Evolutionary conservation across 2,797 vertebrate genomes (phyloP).

Genomic region (Alosa sapidissima): DNA sequence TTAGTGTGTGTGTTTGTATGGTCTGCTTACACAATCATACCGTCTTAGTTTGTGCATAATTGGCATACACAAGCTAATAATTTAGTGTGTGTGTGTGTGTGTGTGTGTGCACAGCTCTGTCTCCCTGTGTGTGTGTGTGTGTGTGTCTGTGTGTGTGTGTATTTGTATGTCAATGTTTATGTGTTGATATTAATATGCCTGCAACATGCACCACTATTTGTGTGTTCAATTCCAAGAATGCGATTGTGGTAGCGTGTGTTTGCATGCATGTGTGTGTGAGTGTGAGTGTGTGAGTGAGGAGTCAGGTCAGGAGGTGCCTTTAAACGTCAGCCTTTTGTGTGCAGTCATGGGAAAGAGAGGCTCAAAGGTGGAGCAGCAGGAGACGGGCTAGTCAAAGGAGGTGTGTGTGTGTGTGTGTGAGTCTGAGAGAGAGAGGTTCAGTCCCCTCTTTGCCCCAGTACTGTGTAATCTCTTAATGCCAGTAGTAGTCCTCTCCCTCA

Average conservation of each 20-base stretch:
- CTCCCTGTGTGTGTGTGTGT: not conserved
- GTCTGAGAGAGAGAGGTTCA: conserved; percentile 46
- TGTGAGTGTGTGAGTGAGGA: conserved; percentile 53
- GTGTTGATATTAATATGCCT: not conserved
- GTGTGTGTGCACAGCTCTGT: conserved; percentile 50
- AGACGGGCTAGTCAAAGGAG: conserved; percentile 51
- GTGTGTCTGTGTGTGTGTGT: not conserved
- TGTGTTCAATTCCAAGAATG: not conserved
- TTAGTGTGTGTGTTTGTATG: not conserved
- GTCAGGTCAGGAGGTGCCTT: conserved; percentile 55
- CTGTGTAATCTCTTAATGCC: conserved; percentile 75
- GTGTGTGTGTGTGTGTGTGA: conserved; percentile 24
- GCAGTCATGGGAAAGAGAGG: conserved; percentile 71
- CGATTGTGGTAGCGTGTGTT: not conserved
- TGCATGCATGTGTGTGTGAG: not conserved
- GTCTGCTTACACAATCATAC: not conserved
- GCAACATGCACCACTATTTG: not conserved
- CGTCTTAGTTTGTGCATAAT: too few relatives aligned
- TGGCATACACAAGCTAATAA: too few relatives aligned
- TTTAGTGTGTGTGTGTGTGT: not conserved
- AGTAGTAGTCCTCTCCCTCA: conserved; percentile 57
- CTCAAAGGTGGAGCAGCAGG: conserved; percentile 70
- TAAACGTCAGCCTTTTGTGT: conserved; percentile 64
- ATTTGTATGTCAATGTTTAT: not conserved
- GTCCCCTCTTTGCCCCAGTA: conserved; percentile 62